phyloP scores from a whole-genome alignment of 2,797 vertebrate genomes.

The Lycodopsis pacificus region DNA sequence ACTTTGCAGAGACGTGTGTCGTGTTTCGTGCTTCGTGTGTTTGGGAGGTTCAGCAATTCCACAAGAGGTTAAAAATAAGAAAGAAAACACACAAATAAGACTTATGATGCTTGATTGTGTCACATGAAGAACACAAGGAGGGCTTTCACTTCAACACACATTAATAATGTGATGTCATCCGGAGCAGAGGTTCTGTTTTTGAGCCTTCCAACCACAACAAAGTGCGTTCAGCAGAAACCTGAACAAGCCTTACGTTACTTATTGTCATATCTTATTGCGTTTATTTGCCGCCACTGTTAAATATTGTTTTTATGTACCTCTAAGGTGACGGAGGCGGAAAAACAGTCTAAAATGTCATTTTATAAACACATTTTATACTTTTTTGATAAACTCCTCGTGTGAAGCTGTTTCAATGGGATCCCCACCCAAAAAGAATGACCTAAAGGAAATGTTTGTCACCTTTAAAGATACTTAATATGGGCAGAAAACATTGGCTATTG shows the following conservation, averaged over 20 bases:
- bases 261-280: background rate
- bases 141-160: slow-evolving; percentile 59
- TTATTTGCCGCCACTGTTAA: background rate
- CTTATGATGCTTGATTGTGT: slow-evolving; percentile 37
- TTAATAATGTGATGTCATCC: slow-evolving; percentile 57
- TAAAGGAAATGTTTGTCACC: background rate
- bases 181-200: slow-evolving; percentile 18
- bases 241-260: background rate
- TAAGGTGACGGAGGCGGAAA: background rate
- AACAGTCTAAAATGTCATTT: background rate
- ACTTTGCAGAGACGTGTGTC: slow-evolving; percentile 5
- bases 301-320: background rate
- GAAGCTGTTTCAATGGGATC: background rate
- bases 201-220: slow-evolving; percentile 49
- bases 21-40: slow-evolving; percentile 2
- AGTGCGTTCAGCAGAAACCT: slow-evolving; percentile 13
- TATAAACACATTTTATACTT: background rate
- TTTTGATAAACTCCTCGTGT: background rate
- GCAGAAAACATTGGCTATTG: rapidly evolving
- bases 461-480: background rate
- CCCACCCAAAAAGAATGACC: too few relatives aligned
- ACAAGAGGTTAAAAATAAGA: slow-evolving; percentile 1
- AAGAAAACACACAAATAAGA: slow-evolving; percentile 10
- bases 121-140: slow-evolving; percentile 35
- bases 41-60: slow-evolving; percentile 23